Evolutionary conservation across 2,888 invertebrate genomes (phyloP).

Genomic region (Tenthredo mesomela): DNA sequence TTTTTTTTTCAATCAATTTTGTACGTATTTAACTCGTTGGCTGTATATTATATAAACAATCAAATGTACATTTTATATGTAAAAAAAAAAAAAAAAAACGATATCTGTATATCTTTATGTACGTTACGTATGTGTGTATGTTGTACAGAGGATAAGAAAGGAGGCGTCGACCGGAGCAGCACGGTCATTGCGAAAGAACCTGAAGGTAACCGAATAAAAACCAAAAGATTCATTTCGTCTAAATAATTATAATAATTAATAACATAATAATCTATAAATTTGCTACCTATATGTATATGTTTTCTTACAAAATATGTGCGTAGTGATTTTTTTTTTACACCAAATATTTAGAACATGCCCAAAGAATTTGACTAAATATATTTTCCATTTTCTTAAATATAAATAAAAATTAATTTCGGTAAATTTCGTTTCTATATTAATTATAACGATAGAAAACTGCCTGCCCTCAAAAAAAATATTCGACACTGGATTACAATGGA

Average conservation of each 20-base stretch:
- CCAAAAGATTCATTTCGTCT: slow-evolving; percentile 46
- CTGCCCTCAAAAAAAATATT: not conserved
- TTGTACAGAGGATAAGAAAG: slow-evolving; percentile 93
- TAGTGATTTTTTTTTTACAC: not conserved
- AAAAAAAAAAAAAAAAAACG: no score
- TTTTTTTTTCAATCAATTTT: slow-evolving; percentile 7
- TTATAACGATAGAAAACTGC: not conserved
- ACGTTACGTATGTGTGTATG: slow-evolving; percentile 80
- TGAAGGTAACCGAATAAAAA: slow-evolving; percentile 84
- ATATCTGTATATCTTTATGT: slow-evolving; percentile 62
- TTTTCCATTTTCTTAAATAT: not conserved
- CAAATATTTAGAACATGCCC: not conserved
- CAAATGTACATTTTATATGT: slow-evolving; percentile 67
- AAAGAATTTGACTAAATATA: not conserved
- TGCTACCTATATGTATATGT: not conserved
- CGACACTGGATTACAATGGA: not conserved
- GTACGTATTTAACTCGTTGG: not conserved
- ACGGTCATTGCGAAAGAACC: slow-evolving; percentile 97
- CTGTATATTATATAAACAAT: slow-evolving; percentile 55
- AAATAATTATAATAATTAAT: not conserved
- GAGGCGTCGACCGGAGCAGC: slow-evolving; percentile 95
- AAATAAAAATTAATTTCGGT: not conserved
- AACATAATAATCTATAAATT: not conserved
- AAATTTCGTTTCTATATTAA: not conserved
- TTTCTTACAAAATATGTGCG: not conserved